Evolutionary conservation across 2,888 invertebrate genomes (phyloP).

Genomic region (Stenodema calcarata): DNA sequence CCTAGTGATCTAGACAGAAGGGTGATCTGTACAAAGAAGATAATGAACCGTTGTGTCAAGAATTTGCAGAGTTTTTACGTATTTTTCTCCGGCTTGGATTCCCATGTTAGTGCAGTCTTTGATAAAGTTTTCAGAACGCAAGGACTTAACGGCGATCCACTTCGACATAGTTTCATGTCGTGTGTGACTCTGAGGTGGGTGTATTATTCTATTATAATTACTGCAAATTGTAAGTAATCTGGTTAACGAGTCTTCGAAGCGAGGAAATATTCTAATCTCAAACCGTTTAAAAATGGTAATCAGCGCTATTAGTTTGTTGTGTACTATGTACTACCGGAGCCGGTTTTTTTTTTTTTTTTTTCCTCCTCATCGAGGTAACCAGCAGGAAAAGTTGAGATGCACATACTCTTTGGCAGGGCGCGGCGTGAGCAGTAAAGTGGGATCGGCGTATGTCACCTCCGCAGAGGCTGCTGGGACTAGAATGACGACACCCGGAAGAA

Average conservation of each 20-base stretch:
- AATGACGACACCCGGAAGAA: neutral
- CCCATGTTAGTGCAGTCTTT: too few relatives aligned
- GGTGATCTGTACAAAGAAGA: too few relatives aligned
- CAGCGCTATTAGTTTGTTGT: too few relatives aligned
- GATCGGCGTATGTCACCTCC: neutral
- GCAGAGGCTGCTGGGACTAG: neutral
- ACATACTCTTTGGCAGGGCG: neutral
- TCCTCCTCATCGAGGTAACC: too few relatives aligned
- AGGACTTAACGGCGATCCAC: neutral
- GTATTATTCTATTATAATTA: neutral
- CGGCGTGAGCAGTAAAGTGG: neutral
- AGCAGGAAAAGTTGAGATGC: neutral
- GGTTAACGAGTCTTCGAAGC: neutral
- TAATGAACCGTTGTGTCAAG: too few relatives aligned
- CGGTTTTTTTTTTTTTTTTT: too few relatives aligned
- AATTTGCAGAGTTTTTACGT: too few relatives aligned
- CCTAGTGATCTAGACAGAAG: too few relatives aligned
- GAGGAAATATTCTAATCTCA: too few relatives aligned
- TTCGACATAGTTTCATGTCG: neutral
- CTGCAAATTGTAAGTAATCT: neutral
- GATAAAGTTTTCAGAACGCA: too few relatives aligned
- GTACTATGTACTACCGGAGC: neutral
- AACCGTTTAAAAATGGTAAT: too few relatives aligned
- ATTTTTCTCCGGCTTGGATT: too few relatives aligned
- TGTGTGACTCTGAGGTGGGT: neutral